These are phyloP conservation scores for Albula glossodonta DNA, from an alignment of 2,113 vertebrate species.

Conservation along the genomic window DNA sequence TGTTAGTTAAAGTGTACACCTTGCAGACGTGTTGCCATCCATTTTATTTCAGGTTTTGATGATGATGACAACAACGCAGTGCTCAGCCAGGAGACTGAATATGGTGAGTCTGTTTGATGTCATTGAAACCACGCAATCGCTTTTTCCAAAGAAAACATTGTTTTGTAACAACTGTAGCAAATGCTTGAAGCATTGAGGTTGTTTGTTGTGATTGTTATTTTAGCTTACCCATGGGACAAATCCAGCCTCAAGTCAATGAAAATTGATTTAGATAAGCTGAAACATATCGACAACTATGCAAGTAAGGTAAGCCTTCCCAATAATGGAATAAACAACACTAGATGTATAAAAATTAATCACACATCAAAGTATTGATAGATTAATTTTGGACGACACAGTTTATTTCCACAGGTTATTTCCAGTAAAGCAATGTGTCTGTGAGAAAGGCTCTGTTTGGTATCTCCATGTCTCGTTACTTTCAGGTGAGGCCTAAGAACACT, in stretches of 20 bases:
- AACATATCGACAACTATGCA: constrained; percentile 73
- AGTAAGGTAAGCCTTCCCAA: constrained; percentile 63
- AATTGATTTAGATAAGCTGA: constrained; percentile 71
- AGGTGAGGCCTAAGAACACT: constrained; percentile 63
- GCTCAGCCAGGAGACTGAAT: background rate
- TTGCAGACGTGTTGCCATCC: background rate
- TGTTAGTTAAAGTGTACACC: background rate
- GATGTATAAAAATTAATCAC: background rate
- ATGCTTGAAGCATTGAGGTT: background rate
- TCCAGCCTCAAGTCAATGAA: constrained; percentile 76
- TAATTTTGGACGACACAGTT: too few relatives aligned
- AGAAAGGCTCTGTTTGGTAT: background rate
- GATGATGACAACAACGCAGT: background rate
- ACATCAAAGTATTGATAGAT: too few relatives aligned
- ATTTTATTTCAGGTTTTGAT: constrained; percentile 19
- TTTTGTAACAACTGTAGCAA: background rate
- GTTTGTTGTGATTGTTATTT: constrained; percentile 42
- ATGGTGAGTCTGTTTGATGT: constrained; percentile 10
- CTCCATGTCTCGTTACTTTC: constrained; percentile 4
- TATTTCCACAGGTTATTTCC: background rate
- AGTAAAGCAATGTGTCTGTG: background rate
- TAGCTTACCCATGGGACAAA: constrained; percentile 79
- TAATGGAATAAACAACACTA: background rate
- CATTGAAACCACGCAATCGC: background rate
- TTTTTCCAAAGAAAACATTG: background rate